Percentiles rank a stretch among this genome's conserved stretches.
phyloP scores from a whole-genome alignment of 2,888 invertebrate species.

The Eulithis testata region DNA sequence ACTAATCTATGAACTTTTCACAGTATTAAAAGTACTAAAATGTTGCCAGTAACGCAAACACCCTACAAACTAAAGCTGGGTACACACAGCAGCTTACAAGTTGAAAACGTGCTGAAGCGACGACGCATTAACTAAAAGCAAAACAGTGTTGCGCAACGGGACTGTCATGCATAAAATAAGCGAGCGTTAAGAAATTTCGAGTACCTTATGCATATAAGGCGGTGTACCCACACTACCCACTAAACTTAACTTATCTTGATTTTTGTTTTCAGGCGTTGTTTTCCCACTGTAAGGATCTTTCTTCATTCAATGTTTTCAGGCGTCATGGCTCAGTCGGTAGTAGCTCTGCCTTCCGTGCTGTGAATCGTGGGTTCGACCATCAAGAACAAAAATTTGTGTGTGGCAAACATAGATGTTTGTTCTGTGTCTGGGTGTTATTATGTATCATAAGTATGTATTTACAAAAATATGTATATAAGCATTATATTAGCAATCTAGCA shows the following conservation, averaged over 20 bases:
- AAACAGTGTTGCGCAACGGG: slow-evolving; percentile 63
- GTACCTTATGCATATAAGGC: slow-evolving; percentile 27
- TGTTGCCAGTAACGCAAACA: slow-evolving; percentile 18
- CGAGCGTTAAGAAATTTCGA: slow-evolving; percentile 55
- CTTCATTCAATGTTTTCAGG: no score
- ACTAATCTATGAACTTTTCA: neutral
- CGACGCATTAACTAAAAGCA: slow-evolving; percentile 64
- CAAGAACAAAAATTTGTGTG: no score
- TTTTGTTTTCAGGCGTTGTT: neutral
- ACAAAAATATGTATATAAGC: no score
- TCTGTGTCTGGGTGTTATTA: no score
- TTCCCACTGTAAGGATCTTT: no score
- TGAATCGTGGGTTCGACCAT: no score
- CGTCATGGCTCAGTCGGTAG: no score
- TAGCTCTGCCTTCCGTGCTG: no score
- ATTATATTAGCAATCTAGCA: no score
- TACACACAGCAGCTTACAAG: slow-evolving; percentile 35
- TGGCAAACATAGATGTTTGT: no score
- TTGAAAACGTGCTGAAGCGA: slow-evolving; percentile 29
- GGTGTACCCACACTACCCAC: neutral
- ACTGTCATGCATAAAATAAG: slow-evolving; percentile 64
- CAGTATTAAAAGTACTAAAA: neutral
- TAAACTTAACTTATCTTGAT: no score
- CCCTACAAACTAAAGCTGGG: slow-evolving; percentile 31
- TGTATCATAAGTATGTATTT: no score